These are phyloP conservation scores for Margarornis squamiger DNA, from an alignment of 2,797 vertebrate genomes.

Conservation along the genomic window DNA sequence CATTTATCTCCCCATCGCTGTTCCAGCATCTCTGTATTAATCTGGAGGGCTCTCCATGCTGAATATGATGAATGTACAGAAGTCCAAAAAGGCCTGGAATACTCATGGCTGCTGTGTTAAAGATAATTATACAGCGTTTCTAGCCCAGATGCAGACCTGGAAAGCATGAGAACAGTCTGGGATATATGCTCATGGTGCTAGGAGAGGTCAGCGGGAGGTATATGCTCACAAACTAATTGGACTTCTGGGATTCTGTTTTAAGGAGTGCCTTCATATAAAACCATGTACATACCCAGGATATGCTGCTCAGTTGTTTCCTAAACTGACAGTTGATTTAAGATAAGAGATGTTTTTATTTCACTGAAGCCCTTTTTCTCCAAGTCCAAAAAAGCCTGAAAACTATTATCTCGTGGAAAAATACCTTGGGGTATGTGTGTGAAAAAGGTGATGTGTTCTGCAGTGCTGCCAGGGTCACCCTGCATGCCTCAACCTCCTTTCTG, in stretches of 20 bases:
- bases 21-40: conserved; percentile 25
- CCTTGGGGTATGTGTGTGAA: neutral
- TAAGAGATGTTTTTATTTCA: conserved; percentile 47
- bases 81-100: neutral
- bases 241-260: conserved; percentile 29
- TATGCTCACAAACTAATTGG: conserved; percentile 29
- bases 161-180: neutral
- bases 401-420: neutral
- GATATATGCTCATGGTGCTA: neutral
- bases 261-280: neutral
- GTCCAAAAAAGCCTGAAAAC: conserved; percentile 19
- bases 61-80: neutral
- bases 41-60: neutral
- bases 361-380: neutral
- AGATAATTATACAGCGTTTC: neutral
- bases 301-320: conserved; percentile 35
- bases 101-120: neutral
- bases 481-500: neutral
- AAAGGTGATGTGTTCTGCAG: neutral
- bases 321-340: conserved; percentile 51
- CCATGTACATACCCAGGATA: neutral
- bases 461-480: neutral
- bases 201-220: conserved; percentile 1
- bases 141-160: neutral
- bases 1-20: neutral